Base-by-base conservation (phyloP, 1,140 invertebrate species). In the Condylostylus longicornis region DNA sequence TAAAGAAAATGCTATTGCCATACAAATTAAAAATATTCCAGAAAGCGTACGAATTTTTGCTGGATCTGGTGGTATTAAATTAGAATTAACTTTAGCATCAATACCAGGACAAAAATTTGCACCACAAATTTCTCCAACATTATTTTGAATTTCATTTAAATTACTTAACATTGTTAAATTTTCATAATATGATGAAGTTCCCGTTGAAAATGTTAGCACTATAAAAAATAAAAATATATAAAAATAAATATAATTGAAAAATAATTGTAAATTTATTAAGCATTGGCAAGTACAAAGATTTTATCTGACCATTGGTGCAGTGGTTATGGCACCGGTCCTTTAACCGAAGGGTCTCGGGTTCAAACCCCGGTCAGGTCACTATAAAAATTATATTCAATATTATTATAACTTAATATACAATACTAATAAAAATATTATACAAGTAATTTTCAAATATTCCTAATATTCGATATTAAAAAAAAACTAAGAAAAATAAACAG, bases 21-120 rank as follows among this genome's bases (percentile, higher is more conserved):
- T 85, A 48, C 81, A 88, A 1, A 64, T 70, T 0, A 91, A 61
- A 62, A 87, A 93, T 35, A 91, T 82, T 12, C 82, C 82, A 25
- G 79, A 74, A 42, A 93, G 75, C 28, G 79, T 67, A 49, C 81
- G 71, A 30, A 85, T 77, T 59, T 83, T 77, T 42, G 74, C 64
- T 2, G 70, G 56, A 1, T 76, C 68, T 0, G 83, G 82, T 14
- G 71, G 70, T 33, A 67, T 61, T 22, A 86, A 53, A 50, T 82
- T 80, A 1, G 72, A 68, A 48, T 77, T 76, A 31, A 63, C 63
- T 34, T 66, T 59, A 19, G 59, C 57, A 4, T 55, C 55, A 17
- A 62, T 59, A 1, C 61, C 62, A 0, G 73, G 73, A 47, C 79
- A 84, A 49, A 82, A 88, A 50, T 75, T 75, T 0, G 78, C 75